phyloP scores from a whole-genome alignment of 2,888 invertebrate genomes.

The Aphodius granarius region DNA sequence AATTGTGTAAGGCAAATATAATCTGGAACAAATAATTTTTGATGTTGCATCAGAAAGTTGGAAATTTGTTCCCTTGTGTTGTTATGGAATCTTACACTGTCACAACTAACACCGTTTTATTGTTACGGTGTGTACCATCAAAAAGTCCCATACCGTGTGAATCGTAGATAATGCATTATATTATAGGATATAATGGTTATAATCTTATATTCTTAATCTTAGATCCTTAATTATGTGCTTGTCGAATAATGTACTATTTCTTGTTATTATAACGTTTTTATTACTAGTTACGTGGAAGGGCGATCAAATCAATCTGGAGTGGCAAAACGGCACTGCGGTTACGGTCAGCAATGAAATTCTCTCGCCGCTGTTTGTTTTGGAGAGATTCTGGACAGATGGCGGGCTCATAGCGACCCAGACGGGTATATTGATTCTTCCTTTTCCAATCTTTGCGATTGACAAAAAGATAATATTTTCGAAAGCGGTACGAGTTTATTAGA shows the following conservation, averaged over 20 bases:
- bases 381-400: conserved; percentile 19
- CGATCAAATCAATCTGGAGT: conserved; percentile 19
- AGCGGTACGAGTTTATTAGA: not conserved
- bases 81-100: too few relatives aligned
- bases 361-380: conserved; percentile 21
- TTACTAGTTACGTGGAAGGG: conserved; percentile 22
- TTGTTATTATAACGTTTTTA: not conserved
- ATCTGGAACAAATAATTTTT: too few relatives aligned
- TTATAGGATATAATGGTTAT: too few relatives aligned
- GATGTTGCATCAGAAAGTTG: too few relatives aligned
- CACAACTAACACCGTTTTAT: too few relatives aligned
- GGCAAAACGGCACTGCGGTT: conserved; percentile 17
- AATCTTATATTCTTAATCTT: too few relatives aligned
- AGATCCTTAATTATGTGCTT: too few relatives aligned
- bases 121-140: too few relatives aligned
- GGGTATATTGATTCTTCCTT: conserved; percentile 5
- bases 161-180: too few relatives aligned
- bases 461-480: not conserved
- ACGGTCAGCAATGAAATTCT: conserved; percentile 20
- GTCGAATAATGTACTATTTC: not conserved
- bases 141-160: too few relatives aligned
- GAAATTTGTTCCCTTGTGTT: too few relatives aligned
- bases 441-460: not conserved
- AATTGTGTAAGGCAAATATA: too few relatives aligned
- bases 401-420: conserved; percentile 24